Evolutionary conservation across 2,888 invertebrate genomes (phyloP).

Genomic region (Cyaniris semiargus): DNA sequence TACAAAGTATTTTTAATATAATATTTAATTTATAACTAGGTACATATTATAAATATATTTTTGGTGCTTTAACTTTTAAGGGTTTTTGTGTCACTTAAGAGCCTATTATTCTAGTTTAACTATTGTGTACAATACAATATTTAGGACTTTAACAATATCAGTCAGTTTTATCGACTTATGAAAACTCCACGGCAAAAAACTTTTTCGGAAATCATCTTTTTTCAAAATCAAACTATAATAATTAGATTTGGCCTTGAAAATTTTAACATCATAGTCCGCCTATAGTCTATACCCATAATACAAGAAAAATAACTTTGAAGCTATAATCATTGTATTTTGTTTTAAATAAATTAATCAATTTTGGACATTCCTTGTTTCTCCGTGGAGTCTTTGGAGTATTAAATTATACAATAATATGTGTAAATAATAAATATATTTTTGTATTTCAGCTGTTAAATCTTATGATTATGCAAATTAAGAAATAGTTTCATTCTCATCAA

Average conservation of each 20-base stretch:
- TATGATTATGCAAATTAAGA: background rate
- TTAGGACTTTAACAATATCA: constrained; percentile 7
- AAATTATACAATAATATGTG: no score
- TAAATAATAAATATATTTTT: background rate
- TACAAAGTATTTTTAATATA: no score
- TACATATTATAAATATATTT: background rate
- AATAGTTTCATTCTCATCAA: background rate
- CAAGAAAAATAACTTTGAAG: no score
- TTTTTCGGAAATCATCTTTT: no score
- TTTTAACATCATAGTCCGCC: no score
- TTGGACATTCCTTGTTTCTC: no score
- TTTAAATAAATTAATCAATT: no score
- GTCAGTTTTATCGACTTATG: background rate
- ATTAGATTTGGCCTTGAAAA: background rate
- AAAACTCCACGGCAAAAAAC: background rate
- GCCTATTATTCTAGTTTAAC: background rate
- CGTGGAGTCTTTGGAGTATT: no score
- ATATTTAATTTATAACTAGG: no score
- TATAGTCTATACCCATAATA: no score
- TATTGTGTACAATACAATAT: background rate
- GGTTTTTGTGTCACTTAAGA: background rate
- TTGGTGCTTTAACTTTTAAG: background rate
- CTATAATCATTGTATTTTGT: no score
- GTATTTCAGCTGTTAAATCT: background rate
- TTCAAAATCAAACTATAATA: background rate